Conservation (phyloP, 2,113 vertebrate genomes). For the Cinclus mexicanus region DNA sequence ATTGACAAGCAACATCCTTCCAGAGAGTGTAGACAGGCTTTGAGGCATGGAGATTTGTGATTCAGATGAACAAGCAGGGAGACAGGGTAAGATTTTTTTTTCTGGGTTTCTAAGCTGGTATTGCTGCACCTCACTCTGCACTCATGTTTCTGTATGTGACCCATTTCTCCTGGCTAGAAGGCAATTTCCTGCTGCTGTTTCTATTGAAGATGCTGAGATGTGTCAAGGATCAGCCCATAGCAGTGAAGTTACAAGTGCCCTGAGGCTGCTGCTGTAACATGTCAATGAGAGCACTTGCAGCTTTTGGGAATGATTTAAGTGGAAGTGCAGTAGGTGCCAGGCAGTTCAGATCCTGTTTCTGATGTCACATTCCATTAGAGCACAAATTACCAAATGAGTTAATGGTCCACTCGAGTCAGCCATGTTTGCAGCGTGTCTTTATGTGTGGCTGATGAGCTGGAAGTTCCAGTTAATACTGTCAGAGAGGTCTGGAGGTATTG, state of each 20-base stretch:
- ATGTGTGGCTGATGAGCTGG: not conserved
- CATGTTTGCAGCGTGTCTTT: not conserved
- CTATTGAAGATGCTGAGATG: not conserved
- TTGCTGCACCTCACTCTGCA: not conserved
- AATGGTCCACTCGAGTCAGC: not conserved
- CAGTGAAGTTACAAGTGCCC: not conserved
- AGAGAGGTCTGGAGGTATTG: not conserved
- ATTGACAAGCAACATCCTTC: not conserved
- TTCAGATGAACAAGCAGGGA: not conserved
- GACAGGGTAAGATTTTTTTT: accelerated
- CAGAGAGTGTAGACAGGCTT: not conserved
- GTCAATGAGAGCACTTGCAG: not conserved
- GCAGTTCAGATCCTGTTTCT: not conserved
- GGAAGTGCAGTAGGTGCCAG: not conserved
- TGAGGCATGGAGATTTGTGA: not conserved
- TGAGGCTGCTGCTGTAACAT: not conserved
- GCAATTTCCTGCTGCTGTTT: not conserved
- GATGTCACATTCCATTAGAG: slow-evolving; percentile 12
- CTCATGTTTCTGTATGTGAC: accelerated
- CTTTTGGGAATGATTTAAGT: not conserved
- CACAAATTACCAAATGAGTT: not conserved
- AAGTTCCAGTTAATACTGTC: slow-evolving; percentile 30
- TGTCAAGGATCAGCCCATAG: not conserved
- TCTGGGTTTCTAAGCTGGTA: not conserved
- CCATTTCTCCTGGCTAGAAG: not conserved